Percentiles rank a stretch among this genome's conserved stretches.
Conservation (phyloP, 2,113 vertebrate species). For the Protobothrops flavoviridis region DNA sequence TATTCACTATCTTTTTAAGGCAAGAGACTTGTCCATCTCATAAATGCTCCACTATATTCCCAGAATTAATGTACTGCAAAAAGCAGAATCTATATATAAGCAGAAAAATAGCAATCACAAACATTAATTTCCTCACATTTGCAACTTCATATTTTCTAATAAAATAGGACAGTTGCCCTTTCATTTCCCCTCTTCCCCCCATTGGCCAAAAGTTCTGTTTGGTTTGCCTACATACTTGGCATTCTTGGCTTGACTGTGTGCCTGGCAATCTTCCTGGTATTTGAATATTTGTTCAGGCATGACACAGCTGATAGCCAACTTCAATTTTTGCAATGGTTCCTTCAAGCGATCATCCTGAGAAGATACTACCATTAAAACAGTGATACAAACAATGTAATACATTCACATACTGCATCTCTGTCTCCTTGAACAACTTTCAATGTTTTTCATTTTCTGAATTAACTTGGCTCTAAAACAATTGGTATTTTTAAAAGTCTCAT, state of each 20-base stretch:
- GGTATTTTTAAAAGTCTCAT: neutral
- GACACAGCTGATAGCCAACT: constrained; percentile 89
- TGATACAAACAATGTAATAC: neutral
- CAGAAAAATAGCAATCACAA: neutral
- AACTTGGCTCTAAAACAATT: neutral
- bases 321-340: constrained; percentile 91
- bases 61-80: neutral
- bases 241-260: constrained; percentile 88
- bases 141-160: neutral
- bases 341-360: constrained; percentile 90
- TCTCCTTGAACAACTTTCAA: neutral
- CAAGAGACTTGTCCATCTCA: neutral
- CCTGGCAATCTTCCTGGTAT: constrained; percentile 94
- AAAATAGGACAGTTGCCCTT: neutral
- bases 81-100: neutral
- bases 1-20: neutral
- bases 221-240: constrained; percentile 78
- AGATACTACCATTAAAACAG: constrained; percentile 26
- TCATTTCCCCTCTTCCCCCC: neutral
- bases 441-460: neutral
- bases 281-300: constrained; percentile 96
- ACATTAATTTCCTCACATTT: neutral
- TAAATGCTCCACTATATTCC: neutral
- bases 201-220: neutral
- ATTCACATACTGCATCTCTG: neutral